Base-by-base conservation (phyloP, 2,113 vertebrate genomes). In the Anarrhichthys ocellatus region DNA sequence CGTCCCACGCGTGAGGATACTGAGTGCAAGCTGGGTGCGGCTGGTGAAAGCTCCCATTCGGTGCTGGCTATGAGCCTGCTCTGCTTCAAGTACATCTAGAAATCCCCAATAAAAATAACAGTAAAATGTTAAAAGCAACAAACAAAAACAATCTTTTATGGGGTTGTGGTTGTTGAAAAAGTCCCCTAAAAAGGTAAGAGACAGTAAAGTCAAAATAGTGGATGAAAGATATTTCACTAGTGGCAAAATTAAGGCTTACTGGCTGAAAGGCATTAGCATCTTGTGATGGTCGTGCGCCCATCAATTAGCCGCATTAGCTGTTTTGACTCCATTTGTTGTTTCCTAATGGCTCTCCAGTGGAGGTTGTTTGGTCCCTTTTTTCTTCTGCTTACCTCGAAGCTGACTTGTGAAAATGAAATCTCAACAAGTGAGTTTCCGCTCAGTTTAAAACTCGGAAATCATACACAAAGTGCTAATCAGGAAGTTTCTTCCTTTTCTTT, bases 1-100 rank as follows among this genome's bases (percentile, higher is more conserved):
- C 29, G 56, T 73, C 65, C 71, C 75, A 84, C 10, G 38, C 56
- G 75, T 87, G 92, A 88, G 78, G 80, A 91, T 89, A 87, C 72
- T 78, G 65, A 80, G 81, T 81, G 85, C 27, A 73, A 66, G n/a
- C 56, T n/a, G 58, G 75, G 44, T 4, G 14, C 18, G 46, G 50
- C 61, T 38, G 61, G 10, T 70, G 40, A 63, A 73, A 67, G 70
- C 50, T 83, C 36, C 5, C 46, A 42, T 18, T 29, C 17, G 18
- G 54, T 18, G n/a, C 61, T 46, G 52, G 44, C 75, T 74, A 18
- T 15, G 71, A 66, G 68, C 22, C 34, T 2, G 4, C 15, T 52
- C 34, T 44, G 52, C 40, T 72, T 63, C 76, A 68, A 54, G 29
- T 54, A n/a, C 8, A 46, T 7, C 6, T 36, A 50, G 24, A 0